Base-by-base conservation (phyloP, 2,113 vertebrate species). In the Argyrosomus japonicus region DNA sequence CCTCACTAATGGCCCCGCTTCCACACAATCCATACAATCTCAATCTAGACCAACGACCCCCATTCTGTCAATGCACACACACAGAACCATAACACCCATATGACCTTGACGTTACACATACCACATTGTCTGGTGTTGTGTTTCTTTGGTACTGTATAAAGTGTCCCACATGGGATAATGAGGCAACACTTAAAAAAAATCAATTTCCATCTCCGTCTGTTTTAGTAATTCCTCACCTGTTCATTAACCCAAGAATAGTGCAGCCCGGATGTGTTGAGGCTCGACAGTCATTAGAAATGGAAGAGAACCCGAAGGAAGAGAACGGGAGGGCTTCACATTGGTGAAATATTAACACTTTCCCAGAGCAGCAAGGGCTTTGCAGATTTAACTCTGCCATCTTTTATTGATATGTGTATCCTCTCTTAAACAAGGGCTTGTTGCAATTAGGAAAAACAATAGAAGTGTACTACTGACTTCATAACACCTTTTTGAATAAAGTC, bases 101-200 rank as follows among this genome's bases (percentile, higher is more conserved):
- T 88, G 92, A 94, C 94, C 92, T 93, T 94, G 90, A 82, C 32
- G 36, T 85, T 91, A 85, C 64, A 82, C 89, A 79, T 83, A 70
- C 87, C 73, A 76, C 54, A 40, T 63, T 79, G 79, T 64, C 56
- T 80, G 87, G 92, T 91, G 82, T 92, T 86, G 83, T 75, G 87
- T 92, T 92, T 88, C 88, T 78, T 82, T 65, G 75, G 86, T 72
- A 73, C 75, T 60, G 90, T 67, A 78, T 88, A 88, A 93, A 93
- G 88, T 90, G 82, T 78, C 68, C 75, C 87, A 82, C 76, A 85
- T 87, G 88, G 87, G 77, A 85, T 93, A 93, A 93, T 89, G 88
- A 92, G 91, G 78, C 85, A 87, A 93, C 89, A 88, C 90, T 94
- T 93, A 75, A 91, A 89, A 36, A 92, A 92, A 92, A 94, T 93